These are phyloP conservation scores for Artemia sinica DNA, from an alignment of 2,888 invertebrate genomes.

Conservation along the genomic window DNA sequence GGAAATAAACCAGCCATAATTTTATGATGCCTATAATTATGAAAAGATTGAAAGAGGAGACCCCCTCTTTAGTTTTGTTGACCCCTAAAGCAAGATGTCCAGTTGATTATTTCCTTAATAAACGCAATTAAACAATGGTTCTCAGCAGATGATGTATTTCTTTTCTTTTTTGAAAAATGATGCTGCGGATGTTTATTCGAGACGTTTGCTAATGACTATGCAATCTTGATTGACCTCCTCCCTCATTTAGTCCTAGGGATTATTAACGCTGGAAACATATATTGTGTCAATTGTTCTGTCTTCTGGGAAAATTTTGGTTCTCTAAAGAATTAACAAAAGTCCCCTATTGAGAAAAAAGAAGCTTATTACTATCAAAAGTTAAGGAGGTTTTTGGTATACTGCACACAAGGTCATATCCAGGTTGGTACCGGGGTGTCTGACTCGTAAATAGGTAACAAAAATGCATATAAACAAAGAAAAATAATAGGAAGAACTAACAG, in stretches of 20 bases:
- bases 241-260: neutral
- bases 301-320: too few species aligned
- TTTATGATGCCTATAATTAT: conserved; percentile 10
- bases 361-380: too few species aligned
- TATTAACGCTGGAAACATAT: neutral
- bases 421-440: too few species aligned
- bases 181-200: conserved; percentile 7
- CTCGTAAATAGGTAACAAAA: too few species aligned
- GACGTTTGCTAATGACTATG: conserved; percentile 12
- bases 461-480: too few species aligned
- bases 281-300: too few species aligned
- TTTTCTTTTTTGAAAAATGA: conserved; percentile 8
- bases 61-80: neutral
- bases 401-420: too few species aligned
- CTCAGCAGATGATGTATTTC: conserved; percentile 2
- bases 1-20: too few species aligned
- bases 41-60: neutral
- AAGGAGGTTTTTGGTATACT: too few species aligned
- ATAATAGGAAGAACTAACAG: too few species aligned
- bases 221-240: conserved; percentile 7
- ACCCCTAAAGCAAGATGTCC: neutral
- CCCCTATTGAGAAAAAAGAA: too few species aligned
- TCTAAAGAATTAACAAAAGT: too few species aligned
- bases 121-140: neutral
- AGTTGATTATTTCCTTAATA: conserved; percentile 10